Base-by-base conservation (phyloP, 2,888 invertebrate species). In the Temnothorax unifasciatus region DNA sequence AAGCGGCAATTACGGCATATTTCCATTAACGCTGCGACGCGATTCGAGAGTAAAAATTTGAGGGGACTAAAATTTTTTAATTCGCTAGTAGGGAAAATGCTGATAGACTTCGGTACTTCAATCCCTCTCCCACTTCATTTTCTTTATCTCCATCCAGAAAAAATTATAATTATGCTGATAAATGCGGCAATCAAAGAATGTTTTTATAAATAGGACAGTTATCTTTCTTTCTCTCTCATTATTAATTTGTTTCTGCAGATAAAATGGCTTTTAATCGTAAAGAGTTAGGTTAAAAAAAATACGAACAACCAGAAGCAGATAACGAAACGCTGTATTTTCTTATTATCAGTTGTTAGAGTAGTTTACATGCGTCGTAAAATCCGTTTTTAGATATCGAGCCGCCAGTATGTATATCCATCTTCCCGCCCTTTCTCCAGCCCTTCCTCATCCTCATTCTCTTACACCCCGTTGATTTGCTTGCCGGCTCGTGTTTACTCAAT, bases 401-500 rank as follows among this genome's bases (percentile, higher is more conserved):
- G 61, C 9, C 34, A 15, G 41, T 2, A 68, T 66, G 29, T 61
- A 75, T 71, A 75, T 71, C 50, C 76, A 50, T 47, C 44, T 47
- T 66, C 54, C 38, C 59, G 18, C 34, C 34, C 71, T 64, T 44
- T 15, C 63, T 15, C 44, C 74, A 47, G n/a, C 15, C 52, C 34
- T 63, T 38, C 52, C 75, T 71, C 64, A 5, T 21, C 57, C 68
- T 47, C 50, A 47, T 54, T 61, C 41, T 25, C 81, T 69, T 52
- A 63, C 64, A 61, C n/a, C 81, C 71, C 71, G 59, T 71, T 64
- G 81, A 81, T 76, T 82, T 83, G 86, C 82, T 75, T 66, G 73
- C 77, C 71, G 71, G 86, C 71, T 75, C 57, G 83, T 84, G 76
- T 84, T 87, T 87, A 86, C 86, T 87, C 87, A 84, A 87, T 87